phyloP scores from a whole-genome alignment of 2,797 vertebrate genomes.

The Gila robusta region DNA sequence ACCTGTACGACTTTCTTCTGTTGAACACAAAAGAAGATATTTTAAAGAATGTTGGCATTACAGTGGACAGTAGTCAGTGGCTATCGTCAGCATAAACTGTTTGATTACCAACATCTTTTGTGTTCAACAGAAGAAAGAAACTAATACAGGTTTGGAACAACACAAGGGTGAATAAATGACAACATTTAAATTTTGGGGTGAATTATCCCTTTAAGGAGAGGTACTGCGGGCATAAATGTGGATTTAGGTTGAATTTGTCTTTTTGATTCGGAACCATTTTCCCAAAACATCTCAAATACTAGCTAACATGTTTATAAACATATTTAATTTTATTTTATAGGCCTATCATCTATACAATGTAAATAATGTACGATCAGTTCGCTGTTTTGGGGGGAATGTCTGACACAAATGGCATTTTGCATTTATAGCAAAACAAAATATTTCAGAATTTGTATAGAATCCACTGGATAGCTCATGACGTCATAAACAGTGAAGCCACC shows the following conservation, averaged over 20 bases:
- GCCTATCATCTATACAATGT: background rate
- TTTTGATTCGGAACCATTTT: background rate
- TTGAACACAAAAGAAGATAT: background rate
- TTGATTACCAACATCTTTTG: too few relatives aligned
- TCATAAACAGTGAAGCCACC: too few relatives aligned
- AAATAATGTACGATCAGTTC: background rate
- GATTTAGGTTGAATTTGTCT: background rate
- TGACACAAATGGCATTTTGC: background rate
- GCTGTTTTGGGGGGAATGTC: background rate
- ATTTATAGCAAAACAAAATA: background rate
- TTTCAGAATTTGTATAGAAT: background rate
- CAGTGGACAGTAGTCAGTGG: background rate
- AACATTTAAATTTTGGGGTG: background rate
- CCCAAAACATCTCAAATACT: background rate
- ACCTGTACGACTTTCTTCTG: background rate
- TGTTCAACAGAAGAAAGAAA: too few relatives aligned
- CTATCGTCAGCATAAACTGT: too few relatives aligned
- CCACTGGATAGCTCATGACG: too few relatives aligned
- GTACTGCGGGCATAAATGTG: conserved; percentile 2
- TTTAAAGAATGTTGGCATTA: background rate
- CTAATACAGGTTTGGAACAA: background rate
- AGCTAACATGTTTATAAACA: background rate
- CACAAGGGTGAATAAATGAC: background rate
- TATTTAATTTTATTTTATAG: background rate
- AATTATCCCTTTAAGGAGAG: conserved; percentile 24